Evolutionary conservation across 2,113 vertebrate species (phyloP).

Genomic region (Thamnaconus septentrionalis): DNA sequence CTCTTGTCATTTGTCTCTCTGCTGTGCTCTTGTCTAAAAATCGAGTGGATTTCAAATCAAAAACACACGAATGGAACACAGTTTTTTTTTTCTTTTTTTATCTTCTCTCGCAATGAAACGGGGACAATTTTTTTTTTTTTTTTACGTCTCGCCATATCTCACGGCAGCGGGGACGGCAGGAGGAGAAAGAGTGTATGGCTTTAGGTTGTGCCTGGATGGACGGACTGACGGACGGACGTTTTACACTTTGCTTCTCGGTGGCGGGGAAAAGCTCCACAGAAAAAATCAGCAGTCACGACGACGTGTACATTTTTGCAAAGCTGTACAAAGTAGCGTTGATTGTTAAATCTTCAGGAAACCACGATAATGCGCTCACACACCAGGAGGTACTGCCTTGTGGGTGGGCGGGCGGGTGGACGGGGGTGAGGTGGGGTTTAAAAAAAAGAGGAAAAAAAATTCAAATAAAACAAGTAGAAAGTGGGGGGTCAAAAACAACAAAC

Average conservation of each 20-base stretch:
- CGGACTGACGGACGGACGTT: conserved; percentile 65
- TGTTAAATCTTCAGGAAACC: conserved; percentile 74
- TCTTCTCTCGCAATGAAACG: conserved; percentile 7
- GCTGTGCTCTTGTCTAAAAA: conserved; percentile 66
- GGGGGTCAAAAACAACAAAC: neutral
- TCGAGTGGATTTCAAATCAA: conserved; percentile 44
- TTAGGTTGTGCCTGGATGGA: conserved; percentile 64
- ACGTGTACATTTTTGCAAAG: conserved; percentile 75
- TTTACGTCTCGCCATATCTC: conserved; percentile 53
- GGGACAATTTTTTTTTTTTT: conserved; percentile 4
- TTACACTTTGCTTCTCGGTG: conserved; percentile 69
- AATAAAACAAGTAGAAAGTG: too few relatives aligned
- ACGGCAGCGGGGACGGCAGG: conserved; percentile 10
- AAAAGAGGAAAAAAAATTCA: conserved; percentile 8
- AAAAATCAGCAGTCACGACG: conserved; percentile 69
- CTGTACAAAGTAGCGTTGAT: conserved; percentile 77
- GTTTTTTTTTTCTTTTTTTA: conserved; percentile 8
- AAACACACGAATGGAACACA: conserved; percentile 49
- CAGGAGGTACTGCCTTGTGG: conserved; percentile 65
- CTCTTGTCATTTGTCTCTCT: conserved; percentile 35
- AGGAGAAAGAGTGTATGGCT: conserved; percentile 70
- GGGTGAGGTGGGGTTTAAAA: neutral
- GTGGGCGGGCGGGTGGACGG: too few relatives aligned
- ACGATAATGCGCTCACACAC: conserved; percentile 73
- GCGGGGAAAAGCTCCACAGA: conserved; percentile 66